phyloP scores from a whole-genome alignment of 2,797 vertebrate species.

The Halcyon leucocephala region DNA sequence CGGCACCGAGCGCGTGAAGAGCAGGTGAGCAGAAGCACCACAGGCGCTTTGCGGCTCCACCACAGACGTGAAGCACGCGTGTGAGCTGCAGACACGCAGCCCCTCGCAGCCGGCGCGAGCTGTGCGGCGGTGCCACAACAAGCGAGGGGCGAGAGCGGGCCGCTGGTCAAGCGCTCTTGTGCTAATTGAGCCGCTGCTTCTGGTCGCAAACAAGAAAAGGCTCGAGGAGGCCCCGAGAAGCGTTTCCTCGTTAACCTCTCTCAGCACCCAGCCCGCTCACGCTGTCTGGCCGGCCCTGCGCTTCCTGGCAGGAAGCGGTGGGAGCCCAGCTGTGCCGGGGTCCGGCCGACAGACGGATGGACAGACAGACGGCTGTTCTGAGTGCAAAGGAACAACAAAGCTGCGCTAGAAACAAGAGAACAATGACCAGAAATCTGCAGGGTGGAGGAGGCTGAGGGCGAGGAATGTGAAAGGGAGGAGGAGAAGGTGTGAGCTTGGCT shows the following conservation, averaged over 20 bases:
- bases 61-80: accelerated
- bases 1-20: too few relatives aligned
- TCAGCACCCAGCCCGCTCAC: not conserved
- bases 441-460: not conserved
- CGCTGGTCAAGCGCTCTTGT: conserved; percentile 1
- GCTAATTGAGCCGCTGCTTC: not conserved
- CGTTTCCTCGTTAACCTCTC: not conserved
- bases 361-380: not conserved
- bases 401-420: not conserved
- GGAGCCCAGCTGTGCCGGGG: not conserved
- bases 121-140: too few relatives aligned
- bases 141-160: not conserved
- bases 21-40: not conserved
- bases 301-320: conserved; percentile 14
- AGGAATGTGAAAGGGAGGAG: not conserved
- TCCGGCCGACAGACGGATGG: not conserved
- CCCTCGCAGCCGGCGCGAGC: too few relatives aligned
- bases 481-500: not conserved
- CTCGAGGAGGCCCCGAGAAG: not conserved
- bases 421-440: conserved; percentile 40
- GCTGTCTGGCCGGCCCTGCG: not conserved
- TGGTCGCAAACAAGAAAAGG: too few relatives aligned
- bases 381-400: not conserved
- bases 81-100: not conserved
- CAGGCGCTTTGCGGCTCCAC: not conserved